Base-by-base conservation (phyloP, 2,797 vertebrate genomes). In the Paedocypris micromegethes region DNA sequence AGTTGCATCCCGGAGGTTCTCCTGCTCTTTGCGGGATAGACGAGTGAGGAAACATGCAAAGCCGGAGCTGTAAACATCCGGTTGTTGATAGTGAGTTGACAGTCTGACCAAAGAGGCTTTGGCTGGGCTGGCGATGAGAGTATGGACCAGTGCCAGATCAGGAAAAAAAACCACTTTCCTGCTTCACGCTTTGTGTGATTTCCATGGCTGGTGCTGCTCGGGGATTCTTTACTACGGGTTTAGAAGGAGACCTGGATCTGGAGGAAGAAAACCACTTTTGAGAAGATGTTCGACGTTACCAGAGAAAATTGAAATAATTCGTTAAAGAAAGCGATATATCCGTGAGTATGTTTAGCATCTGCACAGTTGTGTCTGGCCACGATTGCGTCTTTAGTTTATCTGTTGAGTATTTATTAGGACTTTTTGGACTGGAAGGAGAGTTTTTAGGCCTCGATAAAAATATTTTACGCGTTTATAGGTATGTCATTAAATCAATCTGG, bases 1-100 rank as follows among this genome's bases (percentile, higher is more conserved):
- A 57, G 53, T 55, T 5, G 3, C 8, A 45, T 53, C 47, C 41
- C 52, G 65, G 48, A 56, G 23, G 23, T 47, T 2, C 8, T 41
- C 23, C 53, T 58, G 3, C 60, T 69, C 44, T 69, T 43, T 0
- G 46, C 47, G 50, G 46, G 51, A 54, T 46, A 58, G 53, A 48
- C 39, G 37, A 55, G 65, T 46, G 5, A 64, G 57, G 66, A 59
- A 66, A 68, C 60, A 66, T 56, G 43, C 57, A 53, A 41, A 61
- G 66, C 46, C 63, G 57, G 56, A 58, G 74, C 59, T 64, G 74
- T 76, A 74, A 79, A 79, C 77, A 79, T 79, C 77, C 77, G 70
- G 66, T 70, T 61, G 66, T 68, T 70, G 62, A 70, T 43, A 44
- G 49, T 58, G 38, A 43, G 66, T 50, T 72, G 71, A 60, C 71